Conservation (phyloP, 2,113 vertebrate species). For the Perognathus longimembris region DNA sequence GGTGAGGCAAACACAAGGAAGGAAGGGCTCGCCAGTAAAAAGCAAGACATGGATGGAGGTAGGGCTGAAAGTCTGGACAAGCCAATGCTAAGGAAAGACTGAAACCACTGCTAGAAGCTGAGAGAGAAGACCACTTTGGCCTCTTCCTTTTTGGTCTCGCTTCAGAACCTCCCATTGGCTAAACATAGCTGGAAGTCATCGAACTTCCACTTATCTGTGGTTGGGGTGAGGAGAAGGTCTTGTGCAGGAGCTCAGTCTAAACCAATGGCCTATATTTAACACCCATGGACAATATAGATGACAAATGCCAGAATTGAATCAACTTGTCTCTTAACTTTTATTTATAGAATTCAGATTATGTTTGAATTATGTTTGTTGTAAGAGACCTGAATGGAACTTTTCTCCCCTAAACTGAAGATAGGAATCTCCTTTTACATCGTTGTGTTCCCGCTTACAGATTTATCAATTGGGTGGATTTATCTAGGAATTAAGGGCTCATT, state of each 20-base stretch:
- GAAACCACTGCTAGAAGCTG: not conserved
- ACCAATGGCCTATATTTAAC: not conserved
- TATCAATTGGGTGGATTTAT: not conserved
- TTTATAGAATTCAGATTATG: conserved; percentile 1
- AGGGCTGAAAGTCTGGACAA: not conserved
- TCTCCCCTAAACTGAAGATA: not conserved
- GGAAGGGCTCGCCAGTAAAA: not conserved
- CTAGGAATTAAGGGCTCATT: not conserved
- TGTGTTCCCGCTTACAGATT: not conserved
- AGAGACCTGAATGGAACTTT: not conserved
- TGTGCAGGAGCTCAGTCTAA: not conserved
- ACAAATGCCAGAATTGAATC: not conserved
- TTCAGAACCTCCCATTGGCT: not conserved
- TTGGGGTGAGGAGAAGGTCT: not conserved
- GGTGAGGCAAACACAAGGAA: not conserved
- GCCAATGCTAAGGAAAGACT: not conserved
- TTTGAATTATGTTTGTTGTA: conserved; percentile 7
- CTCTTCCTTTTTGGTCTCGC: not conserved
- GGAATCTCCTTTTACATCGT: not conserved
- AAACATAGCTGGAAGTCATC: not conserved
- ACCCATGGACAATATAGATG: not conserved
- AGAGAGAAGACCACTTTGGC: not conserved
- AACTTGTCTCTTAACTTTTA: not conserved
- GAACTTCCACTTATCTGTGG: no score
- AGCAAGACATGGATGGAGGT: not conserved